These are phyloP conservation scores for Hippolais icterina DNA, from an alignment of 2,113 vertebrate species.

Conservation along the genomic window DNA sequence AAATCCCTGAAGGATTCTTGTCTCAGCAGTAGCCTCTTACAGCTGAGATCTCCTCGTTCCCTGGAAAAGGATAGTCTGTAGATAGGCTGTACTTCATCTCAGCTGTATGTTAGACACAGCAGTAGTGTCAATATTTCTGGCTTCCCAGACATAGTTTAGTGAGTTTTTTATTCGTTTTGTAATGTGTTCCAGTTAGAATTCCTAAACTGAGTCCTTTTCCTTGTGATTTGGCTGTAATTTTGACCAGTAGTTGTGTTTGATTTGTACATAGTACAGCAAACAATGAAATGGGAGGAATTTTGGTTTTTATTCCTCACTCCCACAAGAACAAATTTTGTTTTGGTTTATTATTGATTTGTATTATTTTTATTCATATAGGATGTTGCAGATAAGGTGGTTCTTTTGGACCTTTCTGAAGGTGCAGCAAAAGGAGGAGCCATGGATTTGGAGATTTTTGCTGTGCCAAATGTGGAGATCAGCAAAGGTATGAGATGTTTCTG, in stretches of 20 bases:
- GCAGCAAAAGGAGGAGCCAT: conserved; percentile 85
- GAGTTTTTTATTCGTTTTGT: not conserved
- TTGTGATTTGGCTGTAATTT: not conserved
- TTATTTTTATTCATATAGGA: conserved; percentile 65
- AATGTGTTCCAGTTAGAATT: not conserved
- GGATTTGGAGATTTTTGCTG: conserved; percentile 90
- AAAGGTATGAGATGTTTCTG: conserved; percentile 78
- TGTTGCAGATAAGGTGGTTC: conserved; percentile 86
- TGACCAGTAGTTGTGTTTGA: not conserved
- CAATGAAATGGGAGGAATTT: not conserved
- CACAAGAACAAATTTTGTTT: not conserved
- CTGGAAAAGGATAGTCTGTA: not conserved
- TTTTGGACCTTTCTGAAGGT: conserved; percentile 86
- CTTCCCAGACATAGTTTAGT: not conserved
- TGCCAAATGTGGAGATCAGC: conserved; percentile 88
- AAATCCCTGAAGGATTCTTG: not conserved
- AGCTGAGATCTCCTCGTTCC: not conserved
- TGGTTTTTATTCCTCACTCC: not conserved
- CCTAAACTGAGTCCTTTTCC: not conserved
- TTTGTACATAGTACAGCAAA: not conserved
- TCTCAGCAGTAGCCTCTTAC: not conserved
- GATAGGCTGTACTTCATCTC: not conserved
- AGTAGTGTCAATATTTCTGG: not conserved
- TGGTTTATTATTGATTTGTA: not conserved
- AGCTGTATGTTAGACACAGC: not conserved